Evolutionary conservation across 1,140 invertebrate genomes (phyloP).

Genomic region (Gonioctena quinquepunctata): DNA sequence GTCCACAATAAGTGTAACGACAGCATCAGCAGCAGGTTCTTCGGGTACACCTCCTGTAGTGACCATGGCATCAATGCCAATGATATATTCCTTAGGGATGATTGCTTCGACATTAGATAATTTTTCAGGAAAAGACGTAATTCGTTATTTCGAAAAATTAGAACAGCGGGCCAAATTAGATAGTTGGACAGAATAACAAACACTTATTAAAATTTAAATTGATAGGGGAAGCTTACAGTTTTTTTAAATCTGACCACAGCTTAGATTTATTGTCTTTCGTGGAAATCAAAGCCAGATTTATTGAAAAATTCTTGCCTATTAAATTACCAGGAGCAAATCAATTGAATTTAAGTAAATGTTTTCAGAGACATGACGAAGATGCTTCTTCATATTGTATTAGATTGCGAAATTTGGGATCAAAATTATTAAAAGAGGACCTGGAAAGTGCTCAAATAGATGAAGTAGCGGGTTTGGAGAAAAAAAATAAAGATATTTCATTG

Average conservation of each 20-base stretch:
- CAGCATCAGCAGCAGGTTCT: too few relatives aligned
- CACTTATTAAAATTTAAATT: background rate
- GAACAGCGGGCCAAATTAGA: background rate
- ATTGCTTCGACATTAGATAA: background rate
- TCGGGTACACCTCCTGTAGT: too few relatives aligned
- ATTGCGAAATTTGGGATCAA: background rate
- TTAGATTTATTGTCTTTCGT: background rate
- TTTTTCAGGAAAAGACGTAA: background rate
- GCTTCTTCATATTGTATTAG: background rate
- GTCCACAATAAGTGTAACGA: too few relatives aligned
- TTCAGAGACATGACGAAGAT: background rate
- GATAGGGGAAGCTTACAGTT: background rate
- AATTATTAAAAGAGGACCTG: background rate
- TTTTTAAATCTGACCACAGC: background rate
- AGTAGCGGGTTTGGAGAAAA: background rate
- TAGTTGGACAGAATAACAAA: background rate
- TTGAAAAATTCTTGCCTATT: background rate
- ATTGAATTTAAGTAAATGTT: background rate
- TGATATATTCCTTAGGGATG: background rate
- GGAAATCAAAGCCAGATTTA: background rate
- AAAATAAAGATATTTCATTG: background rate
- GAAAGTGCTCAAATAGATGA: too few relatives aligned
- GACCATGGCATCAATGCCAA: too few relatives aligned
- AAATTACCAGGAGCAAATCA: background rate
- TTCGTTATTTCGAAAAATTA: background rate